Conservation (phyloP, 1,140 invertebrate genomes). For the Gryllus bimaculatus region DNA sequence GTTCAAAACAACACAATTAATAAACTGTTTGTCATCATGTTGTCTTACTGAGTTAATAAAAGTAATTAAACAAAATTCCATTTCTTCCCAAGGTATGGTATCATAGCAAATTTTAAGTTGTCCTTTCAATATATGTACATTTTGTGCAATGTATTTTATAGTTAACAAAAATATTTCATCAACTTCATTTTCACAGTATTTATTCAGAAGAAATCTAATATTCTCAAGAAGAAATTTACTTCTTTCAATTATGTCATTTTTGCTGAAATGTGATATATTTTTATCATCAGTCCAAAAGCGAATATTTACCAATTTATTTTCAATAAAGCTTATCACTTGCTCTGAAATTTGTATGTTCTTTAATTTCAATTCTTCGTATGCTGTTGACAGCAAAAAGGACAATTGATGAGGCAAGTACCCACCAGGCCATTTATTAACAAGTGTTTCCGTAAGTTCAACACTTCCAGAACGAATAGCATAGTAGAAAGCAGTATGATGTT, state of each 20-base stretch:
- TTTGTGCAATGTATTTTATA: conserved; percentile 15
- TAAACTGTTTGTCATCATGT: conserved; percentile 23
- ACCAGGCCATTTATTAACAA: conserved; percentile 22
- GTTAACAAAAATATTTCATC: conserved; percentile 18
- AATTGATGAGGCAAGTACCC: conserved; percentile 15
- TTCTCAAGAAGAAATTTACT: conserved; percentile 12
- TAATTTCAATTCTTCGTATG: conserved; percentile 21
- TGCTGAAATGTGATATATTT: not conserved
- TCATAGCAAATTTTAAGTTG: conserved; percentile 22
- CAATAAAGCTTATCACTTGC: conserved; percentile 19
- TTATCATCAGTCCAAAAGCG: conserved; percentile 10
- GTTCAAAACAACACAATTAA: conserved; percentile 4
- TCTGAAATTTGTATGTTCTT: conserved; percentile 20
- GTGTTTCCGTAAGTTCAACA: conserved; percentile 14
- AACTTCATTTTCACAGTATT: conserved; percentile 10
- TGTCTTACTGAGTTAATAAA: conserved; percentile 22
- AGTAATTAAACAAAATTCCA: conserved; percentile 24
- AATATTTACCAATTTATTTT: conserved; percentile 18
- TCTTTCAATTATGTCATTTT: not conserved
- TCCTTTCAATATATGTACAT: conserved; percentile 24
- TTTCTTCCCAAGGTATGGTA: conserved; percentile 25
- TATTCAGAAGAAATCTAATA: conserved; percentile 9
- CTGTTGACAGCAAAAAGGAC: conserved; percentile 14
- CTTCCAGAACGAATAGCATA: conserved; percentile 18
- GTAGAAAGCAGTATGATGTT: conserved; percentile 20